A percentile compares a stretch with the other conserved stretches of the same genome.
phyloP scores from a whole-genome alignment of 1,140 invertebrate genomes.

The Harlomillsia oculata region DNA sequence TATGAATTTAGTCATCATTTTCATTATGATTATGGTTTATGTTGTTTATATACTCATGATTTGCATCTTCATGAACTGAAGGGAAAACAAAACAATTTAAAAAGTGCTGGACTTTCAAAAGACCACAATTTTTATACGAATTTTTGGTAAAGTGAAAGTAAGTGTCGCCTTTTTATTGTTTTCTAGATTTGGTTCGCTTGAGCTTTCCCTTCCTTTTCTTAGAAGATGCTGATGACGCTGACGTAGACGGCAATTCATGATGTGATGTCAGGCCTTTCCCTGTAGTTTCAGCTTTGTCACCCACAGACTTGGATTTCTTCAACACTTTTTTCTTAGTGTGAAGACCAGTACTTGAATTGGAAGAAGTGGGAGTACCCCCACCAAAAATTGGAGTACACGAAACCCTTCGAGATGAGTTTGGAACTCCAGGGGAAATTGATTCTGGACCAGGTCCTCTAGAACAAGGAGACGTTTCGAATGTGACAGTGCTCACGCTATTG shows the following conservation, averaged over 20 bases:
- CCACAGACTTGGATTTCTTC: conserved; percentile 18
- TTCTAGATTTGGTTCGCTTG: conserved; percentile 9
- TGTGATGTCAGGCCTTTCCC: background rate
- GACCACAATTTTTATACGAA: too few species aligned
- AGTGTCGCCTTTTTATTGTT: background rate
- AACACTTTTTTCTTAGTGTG: background rate
- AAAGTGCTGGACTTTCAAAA: too few species aligned
- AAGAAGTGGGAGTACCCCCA: background rate
- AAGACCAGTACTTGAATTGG: background rate
- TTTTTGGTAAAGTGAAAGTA: too few species aligned
- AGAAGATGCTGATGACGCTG: too few species aligned
- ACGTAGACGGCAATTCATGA: background rate
- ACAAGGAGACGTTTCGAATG: background rate
- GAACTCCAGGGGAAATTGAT: background rate
- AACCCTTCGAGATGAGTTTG: background rate
- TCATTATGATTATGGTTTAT: too few species aligned
- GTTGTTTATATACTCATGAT: too few species aligned
- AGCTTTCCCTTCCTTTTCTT: conserved; percentile 6
- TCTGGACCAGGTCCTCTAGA: background rate
- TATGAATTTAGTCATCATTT: too few species aligned
- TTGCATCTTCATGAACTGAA: too few species aligned
- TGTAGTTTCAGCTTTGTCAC: conserved; percentile 6
- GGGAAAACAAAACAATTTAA: too few species aligned
- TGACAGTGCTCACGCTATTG: too few species aligned
- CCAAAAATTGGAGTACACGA: background rate